A percentile compares a stretch with the other conserved stretches of the same genome.
These are phyloP conservation scores for Athripsodes cinereus DNA, from an alignment of 2,888 invertebrate species.

Conservation along the genomic window DNA sequence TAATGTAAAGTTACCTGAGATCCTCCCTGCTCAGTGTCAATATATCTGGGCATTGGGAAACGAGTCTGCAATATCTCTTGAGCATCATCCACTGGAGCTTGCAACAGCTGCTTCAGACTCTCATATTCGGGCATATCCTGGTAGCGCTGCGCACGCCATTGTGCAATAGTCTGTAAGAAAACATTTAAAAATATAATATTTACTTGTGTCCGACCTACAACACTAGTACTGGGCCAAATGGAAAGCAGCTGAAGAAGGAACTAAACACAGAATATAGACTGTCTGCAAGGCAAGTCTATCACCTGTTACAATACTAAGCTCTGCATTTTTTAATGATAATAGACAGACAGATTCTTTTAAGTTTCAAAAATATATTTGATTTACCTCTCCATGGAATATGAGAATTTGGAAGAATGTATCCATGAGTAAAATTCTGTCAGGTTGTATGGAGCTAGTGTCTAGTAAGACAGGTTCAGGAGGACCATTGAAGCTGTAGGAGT, in stretches of 20 bases:
- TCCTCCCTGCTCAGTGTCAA: conserved; percentile 98
- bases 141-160: conserved; percentile 93
- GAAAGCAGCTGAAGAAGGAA: no score
- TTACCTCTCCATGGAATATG: conserved; percentile 96
- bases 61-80: conserved; percentile 92
- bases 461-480: conserved; percentile 95
- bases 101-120: conserved; percentile 91
- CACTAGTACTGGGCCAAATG: no score
- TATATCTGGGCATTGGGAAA: conserved; percentile 98
- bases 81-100: conserved; percentile 96
- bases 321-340: neutral
- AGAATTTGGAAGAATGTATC: conserved; percentile 99
- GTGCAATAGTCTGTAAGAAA: conserved; percentile 78
- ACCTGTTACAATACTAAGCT: no score
- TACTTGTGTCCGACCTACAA: no score
- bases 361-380: neutral
- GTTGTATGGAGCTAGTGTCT: conserved; percentile 95
- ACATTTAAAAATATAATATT: no score
- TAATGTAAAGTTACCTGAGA: conserved; percentile 58
- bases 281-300: no score
- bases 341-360: neutral
- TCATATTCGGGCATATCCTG: conserved; percentile 97
- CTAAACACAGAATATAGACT: no score
- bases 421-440: conserved; percentile 96
- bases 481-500: conserved; percentile 97